Base-by-base conservation (phyloP, 2,888 invertebrate genomes). In the Parthenolecanium corni region DNA sequence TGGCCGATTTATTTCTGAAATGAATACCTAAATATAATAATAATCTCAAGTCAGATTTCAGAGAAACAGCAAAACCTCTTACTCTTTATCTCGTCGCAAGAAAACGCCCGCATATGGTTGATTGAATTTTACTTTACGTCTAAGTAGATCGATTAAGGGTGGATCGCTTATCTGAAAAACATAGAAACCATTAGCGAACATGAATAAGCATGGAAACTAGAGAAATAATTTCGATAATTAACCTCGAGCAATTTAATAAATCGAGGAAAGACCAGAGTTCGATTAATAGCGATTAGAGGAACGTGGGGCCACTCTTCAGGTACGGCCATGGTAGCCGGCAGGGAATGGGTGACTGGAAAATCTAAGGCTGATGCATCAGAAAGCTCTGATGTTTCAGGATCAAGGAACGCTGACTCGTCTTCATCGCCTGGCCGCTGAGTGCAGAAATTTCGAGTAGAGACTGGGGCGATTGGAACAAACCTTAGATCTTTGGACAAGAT, bases 41-140 rank as follows among this genome's bases (percentile, higher is more conserved):
- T 24, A 11, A 2, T 2, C 52, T 38, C 18, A n/a, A 40, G 23
- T 24, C n/a, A n/a, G n/a, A n/a, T n/a, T n/a, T n/a, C n/a, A n/a
- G n/a, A n/a, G n/a, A n/a, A n/a, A n/a, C n/a, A n/a, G n/a, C n/a
- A n/a, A n/a, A n/a, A 16, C 11, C 25, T 72, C 76, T 73, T 74
- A 84, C 83, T 88, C 91, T 71, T 91, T 89, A 70, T 85, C 84
- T 72, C 86, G 91, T 71, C 95, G 94, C 69, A 99, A 77, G 72
- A 99, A 99, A 54, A 98, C 86, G 3, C 97, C 98, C 53, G 94
- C 86, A 71, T 98, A 99, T 0, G 98, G 98, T 73, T 95, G 94
- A 73, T 94, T 94, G 16, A 97, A 75, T 73, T 89, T 88, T 0
- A 97, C 91, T 78, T 97, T 97, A 67, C 93, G 82, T 71, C 94